Base-by-base conservation (phyloP, 1,140 invertebrate genomes). In the Halesus radiatus region DNA sequence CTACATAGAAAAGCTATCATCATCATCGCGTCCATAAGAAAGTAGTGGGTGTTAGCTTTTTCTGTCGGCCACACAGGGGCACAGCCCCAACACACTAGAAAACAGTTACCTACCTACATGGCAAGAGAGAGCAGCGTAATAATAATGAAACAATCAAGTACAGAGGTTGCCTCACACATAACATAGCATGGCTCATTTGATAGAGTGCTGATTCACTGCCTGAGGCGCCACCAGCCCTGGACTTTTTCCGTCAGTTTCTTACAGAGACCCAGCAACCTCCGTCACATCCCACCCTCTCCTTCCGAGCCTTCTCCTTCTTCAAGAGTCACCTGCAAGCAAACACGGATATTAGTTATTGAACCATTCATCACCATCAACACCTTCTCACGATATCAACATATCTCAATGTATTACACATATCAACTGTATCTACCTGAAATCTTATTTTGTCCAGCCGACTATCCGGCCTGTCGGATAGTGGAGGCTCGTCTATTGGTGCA, bases 211-310 rank as follows among this genome's bases (percentile, higher is more conserved):
- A 29, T 81, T 91, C 90, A 93, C 89, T 93, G 92, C 88, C 92
- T 92, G 85, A 93, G 91, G 86, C 91, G 92, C 93, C 93, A 94
- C 93, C 93, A 94, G 86, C 92, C 93, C 89, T 95, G 94, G 90
- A 95, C 94, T 89, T 94, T 95, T 89, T 95, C 94, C 89, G 94
- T 92, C 88, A 96, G 91, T 92, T 95, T 95, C 90, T 93, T 94
- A 90, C 94, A 95, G 89, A 95, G 93, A 91, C 94, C 94, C 86
- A 94, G 90, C 90, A 95, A 92, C 93, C 94, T 95, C 94, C 94
- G 94, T 96, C 94, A 95, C 93, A 95, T 95, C 87, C 94, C 94
- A 91, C 91, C 91, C 81, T 92, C 92, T 81, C 90, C 91, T 76
- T 92, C 90, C 84, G 94, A 94, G 50, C 91, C 92, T 76, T 89